Percentiles rank a stretch among this genome's conserved stretches.
phyloP scores from a whole-genome alignment of 2,888 invertebrate species.

The Blomia tropicalis region DNA sequence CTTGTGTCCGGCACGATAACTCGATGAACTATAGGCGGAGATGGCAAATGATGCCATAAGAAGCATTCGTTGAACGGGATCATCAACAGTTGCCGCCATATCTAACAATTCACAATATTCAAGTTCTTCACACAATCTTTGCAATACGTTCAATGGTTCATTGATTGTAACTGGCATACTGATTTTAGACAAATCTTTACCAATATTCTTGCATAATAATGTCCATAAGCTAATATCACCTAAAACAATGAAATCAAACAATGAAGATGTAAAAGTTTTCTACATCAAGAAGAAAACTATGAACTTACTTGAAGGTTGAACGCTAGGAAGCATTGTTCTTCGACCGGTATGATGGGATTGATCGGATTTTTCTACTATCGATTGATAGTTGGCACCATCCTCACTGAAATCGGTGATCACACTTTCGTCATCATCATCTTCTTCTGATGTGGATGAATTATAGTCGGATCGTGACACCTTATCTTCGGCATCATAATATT shows the following conservation, averaged over 20 bases:
- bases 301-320: constrained; percentile 52
- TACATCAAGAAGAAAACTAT: no score
- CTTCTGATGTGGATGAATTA: constrained; percentile 42
- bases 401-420: constrained; percentile 25
- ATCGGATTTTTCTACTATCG: background rate
- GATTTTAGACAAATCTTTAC: constrained; percentile 66
- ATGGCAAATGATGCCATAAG: constrained; percentile 63
- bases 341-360: constrained; percentile 41
- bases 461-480: constrained; percentile 34
- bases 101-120: constrained; percentile 66
- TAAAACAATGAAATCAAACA: background rate
- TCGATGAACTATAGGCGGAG: constrained; percentile 55
- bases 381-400: constrained; percentile 15
- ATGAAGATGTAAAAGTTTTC: background rate
- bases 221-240: constrained; percentile 66
- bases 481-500: constrained; percentile 67
- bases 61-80: constrained; percentile 55
- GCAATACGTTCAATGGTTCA: constrained; percentile 51
- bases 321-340: constrained; percentile 51
- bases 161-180: constrained; percentile 73
- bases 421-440: constrained; percentile 31
- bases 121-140: constrained; percentile 63
- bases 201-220: constrained; percentile 60
- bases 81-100: constrained; percentile 50
- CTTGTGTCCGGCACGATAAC: constrained; percentile 59